Evolutionary conservation across 2,888 invertebrate genomes (phyloP).

Genomic region (Falcaria lacertinaria): DNA sequence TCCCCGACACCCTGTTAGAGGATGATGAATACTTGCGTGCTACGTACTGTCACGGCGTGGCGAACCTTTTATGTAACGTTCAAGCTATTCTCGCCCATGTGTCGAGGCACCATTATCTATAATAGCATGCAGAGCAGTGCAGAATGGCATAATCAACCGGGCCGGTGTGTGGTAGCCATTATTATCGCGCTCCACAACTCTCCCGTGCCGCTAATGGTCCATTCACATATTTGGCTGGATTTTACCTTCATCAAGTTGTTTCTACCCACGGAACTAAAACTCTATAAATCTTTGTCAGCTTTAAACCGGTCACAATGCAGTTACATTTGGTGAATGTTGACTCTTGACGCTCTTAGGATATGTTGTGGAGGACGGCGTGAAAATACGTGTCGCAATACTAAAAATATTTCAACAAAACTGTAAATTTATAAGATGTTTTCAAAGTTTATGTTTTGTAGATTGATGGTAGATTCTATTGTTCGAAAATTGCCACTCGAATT

Average conservation of each 20-base stretch:
- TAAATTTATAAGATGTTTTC: no score
- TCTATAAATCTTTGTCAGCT: not conserved
- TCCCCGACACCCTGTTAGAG: constrained; percentile 24
- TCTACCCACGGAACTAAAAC: constrained; percentile 9
- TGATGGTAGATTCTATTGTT: no score
- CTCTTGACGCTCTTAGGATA: no score
- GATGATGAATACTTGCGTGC: constrained; percentile 29
- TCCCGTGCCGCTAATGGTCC: constrained; percentile 14
- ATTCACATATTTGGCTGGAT: constrained; percentile 5
- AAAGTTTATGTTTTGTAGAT: no score
- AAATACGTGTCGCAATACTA: no score
- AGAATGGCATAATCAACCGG: constrained; percentile 1
- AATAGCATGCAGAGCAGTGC: not conserved
- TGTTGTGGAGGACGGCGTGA: no score
- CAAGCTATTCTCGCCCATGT: not conserved
- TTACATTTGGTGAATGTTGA: not conserved
- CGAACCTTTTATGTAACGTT: constrained; percentile 7
- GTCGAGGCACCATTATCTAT: not conserved
- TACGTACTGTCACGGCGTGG: constrained; percentile 10
- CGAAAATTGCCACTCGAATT: no score
- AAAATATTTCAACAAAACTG: no score
- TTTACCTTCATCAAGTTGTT: constrained; percentile 12
- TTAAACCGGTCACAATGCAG: not conserved
- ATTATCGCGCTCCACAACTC: constrained; percentile 11
- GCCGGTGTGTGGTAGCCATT: constrained; percentile 15